Evolutionary conservation across 2,113 vertebrate genomes (phyloP), one percentile per base, ranked within the genome.

Genomic region (Sinocyclocheilus maitianheensis): DNA sequence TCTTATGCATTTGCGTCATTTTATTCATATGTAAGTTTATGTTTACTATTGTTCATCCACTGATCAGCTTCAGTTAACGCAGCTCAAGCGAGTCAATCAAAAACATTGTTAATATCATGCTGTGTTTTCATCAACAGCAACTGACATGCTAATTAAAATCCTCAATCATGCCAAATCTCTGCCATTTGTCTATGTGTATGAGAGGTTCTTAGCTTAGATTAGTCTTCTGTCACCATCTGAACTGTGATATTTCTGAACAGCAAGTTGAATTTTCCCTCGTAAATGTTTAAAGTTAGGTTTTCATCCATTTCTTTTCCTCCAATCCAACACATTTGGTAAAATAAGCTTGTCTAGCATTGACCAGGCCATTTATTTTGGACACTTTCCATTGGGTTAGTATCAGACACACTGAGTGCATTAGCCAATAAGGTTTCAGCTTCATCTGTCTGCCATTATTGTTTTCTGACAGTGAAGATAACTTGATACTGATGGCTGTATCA

Each of bases 201-300:
- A 53, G 48, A 53, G 46, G 46, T 51, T 48, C 89, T 84, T 62
- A 18, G 91, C 88, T 87, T 89, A 90, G 88, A 89, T 91, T 91
- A 94, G 92, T 89, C 82, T 93, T 93, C 91, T 93, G 88, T 93
- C 91, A 92, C 85, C 69, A 77, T 55, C 37, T 89, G 82, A 72
- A 63, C 81, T 80, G 37, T 1, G 69, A 87, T 88, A 79, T 91
- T 89, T 87, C 84, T 78, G 40, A 90, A 58, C 22, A 62, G 24
- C 77, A 86, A 60, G 85, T 26, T 14, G 37, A 24, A 26, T 75
- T 46, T 55, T 81, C 62, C 24, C 76, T 53, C 18, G 2, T 72
- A 24, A 58, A 65, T 48, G 84, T 83, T 87, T 89, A 85, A 88
- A 87, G 86, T 89, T 78, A 65, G 51, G 16, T 80, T 80, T 80